Conservation (phyloP, 2,888 invertebrate genomes). For the Gastracanthus pulcherrimus region DNA sequence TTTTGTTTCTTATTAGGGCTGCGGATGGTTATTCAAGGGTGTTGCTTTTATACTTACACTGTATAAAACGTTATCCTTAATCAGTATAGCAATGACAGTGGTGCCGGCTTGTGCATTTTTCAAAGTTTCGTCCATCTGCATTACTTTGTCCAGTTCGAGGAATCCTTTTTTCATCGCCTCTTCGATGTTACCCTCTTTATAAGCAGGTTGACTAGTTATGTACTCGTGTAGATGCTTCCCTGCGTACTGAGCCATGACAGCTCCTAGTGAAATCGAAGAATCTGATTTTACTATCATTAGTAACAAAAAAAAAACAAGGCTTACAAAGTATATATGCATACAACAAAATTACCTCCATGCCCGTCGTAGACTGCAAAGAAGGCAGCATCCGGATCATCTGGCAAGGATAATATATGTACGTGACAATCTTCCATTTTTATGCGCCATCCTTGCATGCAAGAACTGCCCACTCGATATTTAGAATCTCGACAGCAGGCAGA, state of each 20-base stretch:
- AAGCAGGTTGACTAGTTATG: constrained; percentile 89
- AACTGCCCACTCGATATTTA: constrained; percentile 91
- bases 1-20: neutral
- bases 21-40: neutral
- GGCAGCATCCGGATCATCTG: constrained; percentile 94
- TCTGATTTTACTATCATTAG: neutral
- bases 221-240: constrained; percentile 96
- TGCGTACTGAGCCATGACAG: constrained; percentile 95
- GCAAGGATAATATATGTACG: constrained; percentile 94
- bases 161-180: constrained; percentile 93
- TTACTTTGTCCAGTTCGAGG: constrained; percentile 94
- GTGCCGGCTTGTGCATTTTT: constrained; percentile 97
- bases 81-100: constrained; percentile 91
- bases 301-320: neutral
- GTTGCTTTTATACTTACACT: constrained; percentile 82
- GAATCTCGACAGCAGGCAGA: constrained; percentile 89
- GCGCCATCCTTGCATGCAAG: constrained; percentile 99
- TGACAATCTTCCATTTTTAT: constrained; percentile 99
- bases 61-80: constrained; percentile 91
- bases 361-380: constrained; percentile 99
- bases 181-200: constrained; percentile 89
- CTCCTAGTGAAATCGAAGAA: constrained; percentile 79
- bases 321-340: neutral
- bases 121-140: constrained; percentile 92
- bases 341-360: constrained; percentile 85